Conservation (phyloP, 2,888 invertebrate species). For the Micoletzkya japonica region DNA sequence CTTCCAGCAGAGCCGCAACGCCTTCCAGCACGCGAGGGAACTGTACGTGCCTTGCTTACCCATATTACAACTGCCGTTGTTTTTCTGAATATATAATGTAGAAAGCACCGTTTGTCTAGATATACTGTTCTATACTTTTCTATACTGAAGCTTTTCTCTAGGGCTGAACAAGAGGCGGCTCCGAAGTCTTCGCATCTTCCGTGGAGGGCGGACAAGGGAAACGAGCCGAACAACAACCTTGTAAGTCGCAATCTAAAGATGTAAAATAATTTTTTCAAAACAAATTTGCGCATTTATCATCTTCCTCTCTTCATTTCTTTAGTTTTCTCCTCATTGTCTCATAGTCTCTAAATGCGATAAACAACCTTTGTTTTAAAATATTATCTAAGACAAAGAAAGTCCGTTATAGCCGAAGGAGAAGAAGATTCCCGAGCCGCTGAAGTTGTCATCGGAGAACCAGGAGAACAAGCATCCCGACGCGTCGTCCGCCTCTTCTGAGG, state of each 20-base stretch:
- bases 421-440: conserved; percentile 45
- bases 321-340: neutral
- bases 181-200: neutral
- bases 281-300: too few relatives aligned
- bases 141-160: conserved; percentile 1
- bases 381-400: neutral
- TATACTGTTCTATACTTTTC: neutral
- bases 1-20: conserved; percentile 35
- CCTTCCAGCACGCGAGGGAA: conserved; percentile 40
- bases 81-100: neutral
- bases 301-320: neutral
- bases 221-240: conserved; percentile 28
- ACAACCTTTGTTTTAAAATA: neutral
- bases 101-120: neutral
- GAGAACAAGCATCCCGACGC: conserved; percentile 31
- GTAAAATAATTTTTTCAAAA: neutral
- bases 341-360: neutral
- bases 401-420: conserved; percentile 29
- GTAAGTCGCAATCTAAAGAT: conserved; percentile 8
- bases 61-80: neutral
- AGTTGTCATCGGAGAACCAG: conserved; percentile 41
- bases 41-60: conserved; percentile 9
- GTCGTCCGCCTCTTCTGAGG: neutral
- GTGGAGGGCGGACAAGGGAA: conserved; percentile 24
- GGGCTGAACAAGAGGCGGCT: conserved; percentile 9